Base-by-base conservation (phyloP, 2,888 invertebrate genomes). In the Ganaspis brasiliensis region DNA sequence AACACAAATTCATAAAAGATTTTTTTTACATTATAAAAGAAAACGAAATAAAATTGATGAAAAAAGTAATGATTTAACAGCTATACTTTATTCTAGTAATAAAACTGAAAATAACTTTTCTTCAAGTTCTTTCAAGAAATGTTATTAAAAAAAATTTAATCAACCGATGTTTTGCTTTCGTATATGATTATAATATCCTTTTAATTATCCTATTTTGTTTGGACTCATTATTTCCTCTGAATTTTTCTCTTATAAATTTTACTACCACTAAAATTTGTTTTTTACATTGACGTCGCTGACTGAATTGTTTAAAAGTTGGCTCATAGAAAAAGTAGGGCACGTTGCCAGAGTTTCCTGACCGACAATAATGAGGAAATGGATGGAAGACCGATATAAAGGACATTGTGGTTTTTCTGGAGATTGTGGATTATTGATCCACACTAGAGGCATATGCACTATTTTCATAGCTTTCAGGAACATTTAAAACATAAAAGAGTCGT, bases 391-490 rank as follows among this genome's bases (percentile, higher is more conserved):
- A 67, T 67, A 67, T 67, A 67, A 67, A 67, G 67, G 26, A 67
- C 67, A 67, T 67, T 67, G 67, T 67, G 24, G 67, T 67, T 67
- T 67, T 67, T 67, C 67, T 67, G 10, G 67, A 67, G 45, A 67
- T 67, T 67, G 67, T 67, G 45, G 45, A 67, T 67, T 67, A 67
- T 67, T 67, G 67, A 67, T 67, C 67, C 67, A 63, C 40, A 67
- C 26, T 24, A 21, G 63, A 37, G 31, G 67, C 45, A 21, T 67
- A 26, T 67, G 67, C 67, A 24, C 8, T 26, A 56, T 59, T 16
- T 31, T 59, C 31, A 59, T 59, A 59, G 40, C n/a, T 45, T 52
- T 52, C 16, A 56, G 56, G 12, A 24, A 56, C 24, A 56, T 21
- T 26, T 56, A 56, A 56, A 56, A 56, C 31, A 31, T 2, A 31